phyloP scores from a whole-genome alignment of 2,888 invertebrate species.

The Cactoblastis cactorum region DNA sequence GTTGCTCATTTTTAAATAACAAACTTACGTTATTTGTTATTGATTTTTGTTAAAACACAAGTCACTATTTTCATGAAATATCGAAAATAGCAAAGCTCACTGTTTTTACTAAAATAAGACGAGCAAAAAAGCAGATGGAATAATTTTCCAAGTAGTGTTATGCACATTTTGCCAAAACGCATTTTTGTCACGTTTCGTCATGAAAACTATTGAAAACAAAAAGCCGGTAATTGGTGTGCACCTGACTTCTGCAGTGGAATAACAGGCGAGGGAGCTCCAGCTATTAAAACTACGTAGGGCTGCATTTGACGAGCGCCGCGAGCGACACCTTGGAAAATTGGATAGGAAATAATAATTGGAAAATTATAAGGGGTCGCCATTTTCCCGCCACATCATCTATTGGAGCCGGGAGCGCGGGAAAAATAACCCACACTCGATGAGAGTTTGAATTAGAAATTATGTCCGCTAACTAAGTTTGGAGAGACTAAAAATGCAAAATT shows the following conservation, averaged over 20 bases:
- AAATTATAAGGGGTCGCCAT: slow-evolving; percentile 74
- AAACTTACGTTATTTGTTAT: no score
- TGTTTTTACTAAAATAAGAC: no score
- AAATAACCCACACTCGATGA: slow-evolving; percentile 25
- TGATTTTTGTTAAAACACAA: no score
- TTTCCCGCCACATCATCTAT: slow-evolving; percentile 45
- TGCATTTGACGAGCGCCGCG: slow-evolving; percentile 76
- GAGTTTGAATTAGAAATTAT: slow-evolving; percentile 37
- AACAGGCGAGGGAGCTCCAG: slow-evolving; percentile 35
- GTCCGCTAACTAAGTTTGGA: neutral
- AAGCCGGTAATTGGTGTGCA: slow-evolving; percentile 37
- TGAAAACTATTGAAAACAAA: slow-evolving; percentile 17
- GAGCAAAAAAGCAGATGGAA: no score
- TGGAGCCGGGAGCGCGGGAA: slow-evolving; percentile 31
- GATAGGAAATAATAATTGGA: slow-evolving; percentile 78
- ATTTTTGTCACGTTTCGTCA: neutral
- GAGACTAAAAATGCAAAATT: neutral
- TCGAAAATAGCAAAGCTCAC: no score
- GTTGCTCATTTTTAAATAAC: no score
- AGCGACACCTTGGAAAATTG: slow-evolving; percentile 79
- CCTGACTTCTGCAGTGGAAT: slow-evolving; percentile 44
- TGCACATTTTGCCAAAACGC: neutral
- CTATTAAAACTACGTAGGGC: slow-evolving; percentile 46
- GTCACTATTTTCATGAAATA: no score
- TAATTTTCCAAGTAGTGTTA: no score